Conservation (phyloP, 2,797 vertebrate species). For the Typhlichthys eigenmanni region DNA sequence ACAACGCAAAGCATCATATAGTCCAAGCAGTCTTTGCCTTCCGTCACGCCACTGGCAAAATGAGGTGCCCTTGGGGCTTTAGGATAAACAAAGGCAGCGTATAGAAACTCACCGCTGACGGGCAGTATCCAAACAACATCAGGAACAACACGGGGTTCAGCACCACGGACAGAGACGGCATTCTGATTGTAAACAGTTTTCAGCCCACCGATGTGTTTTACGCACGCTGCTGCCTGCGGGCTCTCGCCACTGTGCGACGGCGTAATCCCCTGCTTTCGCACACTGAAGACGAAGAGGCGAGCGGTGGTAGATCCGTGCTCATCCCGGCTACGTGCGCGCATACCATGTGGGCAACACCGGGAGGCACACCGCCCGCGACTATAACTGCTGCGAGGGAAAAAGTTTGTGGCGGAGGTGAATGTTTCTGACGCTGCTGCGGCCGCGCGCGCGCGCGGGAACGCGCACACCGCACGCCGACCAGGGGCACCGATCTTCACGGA, state of each 20-base stretch:
- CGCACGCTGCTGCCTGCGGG: constrained; percentile 67
- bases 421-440: too few species aligned
- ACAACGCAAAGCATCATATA: background rate
- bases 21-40: too few species aligned
- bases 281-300: constrained; percentile 43
- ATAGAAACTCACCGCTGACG: constrained; percentile 82
- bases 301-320: constrained; percentile 49
- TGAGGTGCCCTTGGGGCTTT: too few species aligned
- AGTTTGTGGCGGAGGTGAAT: constrained; percentile 70
- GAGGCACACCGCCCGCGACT: constrained; percentile 60
- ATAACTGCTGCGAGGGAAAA: constrained; percentile 45
- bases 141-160: constrained; percentile 86
- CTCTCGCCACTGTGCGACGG: constrained; percentile 56
- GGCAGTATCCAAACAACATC: constrained; percentile 84
- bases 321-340: constrained; percentile 59
- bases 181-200: constrained; percentile 57
- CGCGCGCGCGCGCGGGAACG: too few species aligned
- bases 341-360: constrained; percentile 56
- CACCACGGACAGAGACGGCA: constrained; percentile 83
- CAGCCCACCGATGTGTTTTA: constrained; percentile 15
- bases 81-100: constrained; percentile 15
- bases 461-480: too few species aligned
- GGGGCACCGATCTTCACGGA: constrained; percentile 63
- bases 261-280: constrained; percentile 56
- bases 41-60: too few species aligned